Base-by-base conservation (phyloP, 2,888 invertebrate species). In the Alcis repandata region DNA sequence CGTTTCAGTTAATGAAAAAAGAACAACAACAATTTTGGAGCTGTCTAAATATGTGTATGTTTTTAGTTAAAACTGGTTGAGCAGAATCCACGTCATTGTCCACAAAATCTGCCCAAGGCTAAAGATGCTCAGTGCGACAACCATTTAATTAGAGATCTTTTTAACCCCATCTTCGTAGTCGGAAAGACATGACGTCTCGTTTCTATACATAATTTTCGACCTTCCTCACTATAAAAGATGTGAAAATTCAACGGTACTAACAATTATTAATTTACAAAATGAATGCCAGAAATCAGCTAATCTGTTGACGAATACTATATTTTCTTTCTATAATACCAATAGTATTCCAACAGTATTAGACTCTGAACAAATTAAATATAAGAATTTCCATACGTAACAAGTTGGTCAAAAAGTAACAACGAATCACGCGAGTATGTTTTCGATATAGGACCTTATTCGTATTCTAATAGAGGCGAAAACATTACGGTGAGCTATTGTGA, bases 221-320 rank as follows among this genome's bases (percentile, higher is more conserved):
- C 67, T 63, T 69, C 56, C 53, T 57, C 62, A 60, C 59, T 49
- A 63, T 63, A 63, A 63, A 68, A 67, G 65, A 67, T 71, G 57
- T 66, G 65, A 67, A 70, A 67, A 71, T 70, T 71, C 69, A 70
- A 67, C 68, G 56, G 61, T 56, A 46, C 46, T 52, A 67, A 63
- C 58, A 63, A 33, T 59, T 56, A 67, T 60, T 59, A 64, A 59
- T 60, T 60, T 68, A 61, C 63, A 64, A 61, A 65, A 60, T 67
- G 62, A 67, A 59, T 60, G 63, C 67, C 68, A 65, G 64, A 56
- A 54, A 65, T 63, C 59, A 66, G 63, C 63, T 71, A 68, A 53
- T 60, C 74, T 74, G 78, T 79, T 83, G 80, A 77, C 73, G 61
- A 79, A 69, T 75, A 79, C 81, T 84, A 83, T 83, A 73, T 61